Evolutionary conservation across 2,113 vertebrate genomes (phyloP).

Genomic region (Rutilus rutilus): DNA sequence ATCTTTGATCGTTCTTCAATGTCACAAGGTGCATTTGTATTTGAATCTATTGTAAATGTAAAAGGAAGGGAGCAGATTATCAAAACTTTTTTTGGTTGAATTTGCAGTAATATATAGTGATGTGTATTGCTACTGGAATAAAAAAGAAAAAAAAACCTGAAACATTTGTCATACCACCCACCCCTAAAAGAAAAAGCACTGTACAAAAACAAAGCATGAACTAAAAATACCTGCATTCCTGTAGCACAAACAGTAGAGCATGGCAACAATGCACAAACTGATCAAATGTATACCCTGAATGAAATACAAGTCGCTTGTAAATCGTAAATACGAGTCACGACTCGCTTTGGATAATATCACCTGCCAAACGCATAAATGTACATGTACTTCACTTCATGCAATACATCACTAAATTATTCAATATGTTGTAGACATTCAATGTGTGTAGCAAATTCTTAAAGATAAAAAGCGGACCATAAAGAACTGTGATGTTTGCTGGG

Average conservation of each 20-base stretch:
- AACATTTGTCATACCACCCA: not conserved
- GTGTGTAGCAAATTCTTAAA: not conserved
- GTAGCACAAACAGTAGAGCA: not conserved
- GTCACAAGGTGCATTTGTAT: not conserved
- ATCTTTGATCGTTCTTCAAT: not conserved
- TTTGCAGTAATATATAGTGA: not conserved
- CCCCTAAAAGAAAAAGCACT: not conserved
- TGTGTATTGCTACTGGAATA: not conserved
- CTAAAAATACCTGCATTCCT: not conserved
- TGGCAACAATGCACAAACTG: not conserved
- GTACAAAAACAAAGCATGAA: not conserved
- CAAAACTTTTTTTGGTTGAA: not conserved
- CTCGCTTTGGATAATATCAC: not conserved
- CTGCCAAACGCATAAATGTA: not conserved
- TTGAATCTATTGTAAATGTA: not conserved
- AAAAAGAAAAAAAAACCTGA: too few species aligned
- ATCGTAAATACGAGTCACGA: too few species aligned
- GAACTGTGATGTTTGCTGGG: slow-evolving; percentile 72
- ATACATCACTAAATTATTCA: not conserved
- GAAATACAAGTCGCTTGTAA: not conserved
- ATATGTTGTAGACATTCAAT: not conserved
- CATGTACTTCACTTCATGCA: not conserved
- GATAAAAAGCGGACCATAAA: not conserved
- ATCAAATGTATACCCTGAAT: not conserved
- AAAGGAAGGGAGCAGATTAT: too few species aligned